A percentile compares a stretch with the other conserved stretches of the same genome.
These are phyloP conservation scores for Stigmatopora argus DNA, from an alignment of 2,113 vertebrate species.

Conservation along the genomic window DNA sequence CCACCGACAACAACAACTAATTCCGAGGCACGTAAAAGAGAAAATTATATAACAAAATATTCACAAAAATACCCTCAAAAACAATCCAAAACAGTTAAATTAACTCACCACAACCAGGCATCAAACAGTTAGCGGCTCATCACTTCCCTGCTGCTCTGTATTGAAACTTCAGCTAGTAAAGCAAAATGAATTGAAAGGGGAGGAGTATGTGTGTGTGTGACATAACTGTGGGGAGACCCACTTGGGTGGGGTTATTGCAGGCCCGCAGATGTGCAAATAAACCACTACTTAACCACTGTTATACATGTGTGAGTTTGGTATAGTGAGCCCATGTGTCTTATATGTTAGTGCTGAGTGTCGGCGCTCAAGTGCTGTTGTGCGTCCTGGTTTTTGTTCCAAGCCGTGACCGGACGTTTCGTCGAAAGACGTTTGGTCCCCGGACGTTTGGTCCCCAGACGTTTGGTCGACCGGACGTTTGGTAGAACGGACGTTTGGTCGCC, in stretches of 20 bases:
- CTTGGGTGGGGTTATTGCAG: constrained; percentile 50
- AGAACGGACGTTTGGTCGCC: too few species aligned
- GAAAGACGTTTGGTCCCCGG: too few species aligned
- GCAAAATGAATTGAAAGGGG: constrained; percentile 24
- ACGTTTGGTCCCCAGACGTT: too few species aligned
- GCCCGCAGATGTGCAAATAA: constrained; percentile 57
- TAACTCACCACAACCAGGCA: constrained; percentile 59
- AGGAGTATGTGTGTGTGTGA: constrained; percentile 8
- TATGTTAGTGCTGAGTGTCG: constrained; percentile 8
- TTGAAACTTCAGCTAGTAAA: constrained; percentile 42
- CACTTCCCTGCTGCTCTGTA: constrained; percentile 24
- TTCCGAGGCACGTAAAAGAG: background rate
- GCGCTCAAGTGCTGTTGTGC: too few species aligned
- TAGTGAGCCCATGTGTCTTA: constrained; percentile 5
- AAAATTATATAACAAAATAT: constrained; percentile 18
- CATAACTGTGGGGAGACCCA: constrained; percentile 40
- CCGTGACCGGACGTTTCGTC: too few species aligned
- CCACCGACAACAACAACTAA: background rate
- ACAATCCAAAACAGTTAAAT: constrained; percentile 30
- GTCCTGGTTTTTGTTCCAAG: too few species aligned
- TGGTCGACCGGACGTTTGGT: too few species aligned
- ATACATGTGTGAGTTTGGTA: constrained; percentile 1
- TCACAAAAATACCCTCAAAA: background rate
- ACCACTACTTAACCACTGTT: constrained; percentile 33
- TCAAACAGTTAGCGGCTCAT: constrained; percentile 27